Evolutionary conservation across 2,113 vertebrate species (phyloP).

Genomic region (Himantopus leucocephalus): DNA sequence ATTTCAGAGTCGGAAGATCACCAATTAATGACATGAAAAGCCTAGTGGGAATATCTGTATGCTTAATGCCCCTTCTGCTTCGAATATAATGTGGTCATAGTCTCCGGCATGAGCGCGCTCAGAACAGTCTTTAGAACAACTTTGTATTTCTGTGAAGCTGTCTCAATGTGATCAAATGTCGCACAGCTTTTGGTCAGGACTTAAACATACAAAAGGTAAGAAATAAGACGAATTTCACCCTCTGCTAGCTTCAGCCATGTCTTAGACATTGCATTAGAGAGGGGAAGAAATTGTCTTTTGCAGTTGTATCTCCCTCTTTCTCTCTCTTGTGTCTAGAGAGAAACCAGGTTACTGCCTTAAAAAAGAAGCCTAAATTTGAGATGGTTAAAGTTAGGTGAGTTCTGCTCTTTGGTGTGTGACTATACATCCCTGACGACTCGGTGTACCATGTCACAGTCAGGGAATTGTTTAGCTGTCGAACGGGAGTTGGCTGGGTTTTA

Average conservation of each 20-base stretch:
- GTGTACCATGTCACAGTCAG: not conserved
- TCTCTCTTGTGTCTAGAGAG: not conserved
- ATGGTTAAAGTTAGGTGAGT: not conserved
- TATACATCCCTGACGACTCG: not conserved
- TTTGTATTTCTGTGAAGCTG: not conserved
- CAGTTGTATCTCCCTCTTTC: not conserved
- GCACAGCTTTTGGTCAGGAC: not conserved
- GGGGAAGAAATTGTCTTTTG: not conserved
- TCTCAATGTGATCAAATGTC: not conserved
- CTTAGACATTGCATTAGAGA: not conserved
- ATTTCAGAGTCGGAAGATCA: slow-evolving; percentile 75
- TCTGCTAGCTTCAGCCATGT: not conserved
- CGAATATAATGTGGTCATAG: not conserved
- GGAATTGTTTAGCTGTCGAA: not conserved
- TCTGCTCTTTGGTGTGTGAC: not conserved
- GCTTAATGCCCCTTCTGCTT: slow-evolving; percentile 51
- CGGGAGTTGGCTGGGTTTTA: not conserved
- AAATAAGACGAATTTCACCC: not conserved
- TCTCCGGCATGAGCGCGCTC: not conserved
- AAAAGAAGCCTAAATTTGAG: not conserved
- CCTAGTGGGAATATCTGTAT: slow-evolving; percentile 62
- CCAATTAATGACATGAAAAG: slow-evolving; percentile 74
- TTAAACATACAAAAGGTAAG: not conserved
- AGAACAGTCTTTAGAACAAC: not conserved
- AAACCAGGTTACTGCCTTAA: not conserved